These are phyloP conservation scores for Peribatodes rhomboidaria DNA, from an alignment of 2,888 invertebrate genomes.

Conservation along the genomic window DNA sequence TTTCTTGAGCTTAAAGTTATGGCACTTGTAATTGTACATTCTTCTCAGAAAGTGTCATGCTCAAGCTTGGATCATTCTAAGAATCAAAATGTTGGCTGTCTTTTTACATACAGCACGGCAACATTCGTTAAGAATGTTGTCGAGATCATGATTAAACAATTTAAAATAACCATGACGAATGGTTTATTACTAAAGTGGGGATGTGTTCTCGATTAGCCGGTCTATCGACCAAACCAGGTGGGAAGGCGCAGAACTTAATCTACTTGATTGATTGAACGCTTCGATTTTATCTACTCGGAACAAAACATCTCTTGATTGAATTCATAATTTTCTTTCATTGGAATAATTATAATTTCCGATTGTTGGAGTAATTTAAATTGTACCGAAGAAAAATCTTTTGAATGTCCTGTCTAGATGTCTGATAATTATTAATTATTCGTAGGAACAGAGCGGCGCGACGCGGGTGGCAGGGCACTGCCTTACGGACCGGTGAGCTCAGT, in stretches of 20 bases:
- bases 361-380: slow-evolving; percentile 39
- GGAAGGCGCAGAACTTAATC: slow-evolving; percentile 52
- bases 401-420: slow-evolving; percentile 41
- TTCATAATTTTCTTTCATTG: slow-evolving; percentile 64
- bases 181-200: slow-evolving; percentile 46
- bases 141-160: slow-evolving; percentile 45
- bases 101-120: slow-evolving; percentile 18
- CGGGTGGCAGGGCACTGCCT: slow-evolving; percentile 43
- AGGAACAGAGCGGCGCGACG: slow-evolving; percentile 38
- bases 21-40: slow-evolving; percentile 10
- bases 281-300: slow-evolving; percentile 59
- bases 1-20: too few relatives aligned
- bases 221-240: slow-evolving; percentile 64
- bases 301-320: slow-evolving; percentile 65
- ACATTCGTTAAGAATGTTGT: slow-evolving; percentile 34
- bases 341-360: slow-evolving; percentile 51
- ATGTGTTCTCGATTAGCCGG: slow-evolving; percentile 62
- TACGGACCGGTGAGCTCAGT: slow-evolving; percentile 26
- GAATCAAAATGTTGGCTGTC: slow-evolving; percentile 13
- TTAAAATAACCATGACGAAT: slow-evolving; percentile 49
- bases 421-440: slow-evolving; percentile 45
- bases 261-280: slow-evolving; percentile 66
- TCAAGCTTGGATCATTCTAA: slow-evolving; percentile 21
- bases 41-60: slow-evolving; percentile 25
- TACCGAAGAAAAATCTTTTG: slow-evolving; percentile 40